phyloP scores from a whole-genome alignment of 2,797 vertebrate genomes.

The Microcaecilia unicolor region DNA sequence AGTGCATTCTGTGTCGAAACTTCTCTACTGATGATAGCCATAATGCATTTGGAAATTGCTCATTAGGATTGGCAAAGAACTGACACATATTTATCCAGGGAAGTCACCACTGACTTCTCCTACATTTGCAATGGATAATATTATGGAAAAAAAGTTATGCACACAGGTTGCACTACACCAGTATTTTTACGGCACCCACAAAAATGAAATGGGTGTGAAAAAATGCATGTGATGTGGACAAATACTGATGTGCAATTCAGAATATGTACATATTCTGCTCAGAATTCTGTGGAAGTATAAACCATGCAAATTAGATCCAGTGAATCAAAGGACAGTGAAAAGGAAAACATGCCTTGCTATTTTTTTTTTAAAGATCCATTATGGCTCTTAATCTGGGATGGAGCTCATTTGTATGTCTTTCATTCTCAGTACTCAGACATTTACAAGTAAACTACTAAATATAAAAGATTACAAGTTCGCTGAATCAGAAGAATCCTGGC shows the following conservation, averaged over 20 bases:
- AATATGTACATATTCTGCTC: too few relatives aligned
- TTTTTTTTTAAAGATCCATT: slow-evolving; percentile 16
- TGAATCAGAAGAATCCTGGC: slow-evolving; percentile 59
- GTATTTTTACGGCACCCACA: too few relatives aligned
- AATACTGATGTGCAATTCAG: neutral
- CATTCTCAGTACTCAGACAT: slow-evolving; percentile 25
- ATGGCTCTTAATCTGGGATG: slow-evolving; percentile 1
- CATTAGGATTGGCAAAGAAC: too few relatives aligned
- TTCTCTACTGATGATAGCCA: too few relatives aligned
- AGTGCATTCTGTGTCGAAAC: too few relatives aligned
- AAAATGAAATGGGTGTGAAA: too few relatives aligned
- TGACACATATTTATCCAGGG: too few relatives aligned
- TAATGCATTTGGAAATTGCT: too few relatives aligned
- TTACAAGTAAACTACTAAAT: slow-evolving; percentile 56
- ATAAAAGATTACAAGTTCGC: slow-evolving; percentile 50
- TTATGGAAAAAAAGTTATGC: too few relatives aligned
- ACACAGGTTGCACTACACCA: too few relatives aligned
- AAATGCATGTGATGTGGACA: slow-evolving; percentile 22
- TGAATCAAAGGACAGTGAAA: neutral
- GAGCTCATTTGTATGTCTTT: slow-evolving; percentile 30
- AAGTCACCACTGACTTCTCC: too few relatives aligned
- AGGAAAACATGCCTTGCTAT: neutral
- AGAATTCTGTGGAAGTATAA: neutral
- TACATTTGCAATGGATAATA: too few relatives aligned
- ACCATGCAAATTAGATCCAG: neutral